Evolutionary conservation across 64 coral and sea anemone species (phyloP).

Genomic region (Platygyra sinensis): DNA sequence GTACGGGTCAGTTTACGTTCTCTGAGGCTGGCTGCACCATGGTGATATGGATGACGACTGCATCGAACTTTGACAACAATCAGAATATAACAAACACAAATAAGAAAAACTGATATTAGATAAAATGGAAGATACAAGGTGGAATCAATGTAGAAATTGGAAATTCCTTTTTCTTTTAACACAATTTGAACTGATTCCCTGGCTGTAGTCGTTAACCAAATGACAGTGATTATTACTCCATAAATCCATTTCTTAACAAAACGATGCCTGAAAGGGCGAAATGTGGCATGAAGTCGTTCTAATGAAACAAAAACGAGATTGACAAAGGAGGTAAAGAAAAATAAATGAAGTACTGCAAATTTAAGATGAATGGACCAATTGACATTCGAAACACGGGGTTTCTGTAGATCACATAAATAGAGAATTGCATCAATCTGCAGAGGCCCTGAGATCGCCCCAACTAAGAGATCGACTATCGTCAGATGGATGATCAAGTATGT

Average conservation of each 20-base stretch:
- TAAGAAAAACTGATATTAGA: background rate
- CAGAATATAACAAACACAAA: background rate
- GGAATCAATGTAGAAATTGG: background rate
- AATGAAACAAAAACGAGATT: background rate
- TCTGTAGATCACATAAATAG: background rate
- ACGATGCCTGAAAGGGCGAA: background rate
- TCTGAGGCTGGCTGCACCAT: background rate
- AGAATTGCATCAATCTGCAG: background rate
- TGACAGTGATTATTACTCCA: background rate
- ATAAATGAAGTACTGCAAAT: background rate
- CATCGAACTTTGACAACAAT: background rate
- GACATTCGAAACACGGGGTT: background rate
- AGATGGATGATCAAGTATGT: background rate
- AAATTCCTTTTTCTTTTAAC: background rate
- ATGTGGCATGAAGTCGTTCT: background rate
- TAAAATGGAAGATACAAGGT: background rate
- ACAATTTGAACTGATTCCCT: background rate
- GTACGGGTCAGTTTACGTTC: conserved; percentile 7
- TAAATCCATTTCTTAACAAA: background rate
- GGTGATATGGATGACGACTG: background rate
- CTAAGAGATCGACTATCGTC: too few relatives aligned
- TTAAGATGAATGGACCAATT: background rate
- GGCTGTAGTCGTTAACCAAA: background rate
- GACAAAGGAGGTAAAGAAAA: background rate
- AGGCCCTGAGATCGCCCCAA: background rate